Evolutionary conservation across 2,888 invertebrate species (phyloP).

Genomic region (Drosophila longiperda): DNA sequence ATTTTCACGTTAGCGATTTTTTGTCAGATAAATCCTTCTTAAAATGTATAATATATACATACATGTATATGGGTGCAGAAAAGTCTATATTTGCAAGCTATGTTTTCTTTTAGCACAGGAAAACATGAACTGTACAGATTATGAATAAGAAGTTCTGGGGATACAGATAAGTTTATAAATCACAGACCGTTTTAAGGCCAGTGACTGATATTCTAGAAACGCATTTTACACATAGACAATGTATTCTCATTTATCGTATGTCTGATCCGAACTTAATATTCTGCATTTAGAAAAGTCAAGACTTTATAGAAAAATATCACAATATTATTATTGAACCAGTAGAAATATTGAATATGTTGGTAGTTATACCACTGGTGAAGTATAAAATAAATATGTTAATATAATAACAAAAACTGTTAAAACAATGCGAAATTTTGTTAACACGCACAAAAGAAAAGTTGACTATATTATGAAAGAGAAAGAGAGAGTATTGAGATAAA

Average conservation of each 20-base stretch:
- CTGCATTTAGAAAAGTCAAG: not conserved
- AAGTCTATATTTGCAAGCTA: not conserved
- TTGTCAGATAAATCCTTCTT: not conserved
- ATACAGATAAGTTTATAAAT: not conserved
- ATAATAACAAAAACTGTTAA: not conserved
- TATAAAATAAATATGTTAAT: not conserved
- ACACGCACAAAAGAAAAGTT: not conserved
- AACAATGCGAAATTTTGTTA: not conserved
- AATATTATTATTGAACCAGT: not conserved
- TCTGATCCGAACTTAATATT: not conserved
- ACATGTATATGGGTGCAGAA: not conserved
- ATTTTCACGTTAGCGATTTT: not conserved
- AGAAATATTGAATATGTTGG: not conserved
- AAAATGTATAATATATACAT: not conserved
- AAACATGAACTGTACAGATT: not conserved
- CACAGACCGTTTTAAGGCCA: not conserved
- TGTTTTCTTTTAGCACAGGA: not conserved
- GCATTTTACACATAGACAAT: not conserved
- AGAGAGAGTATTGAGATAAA: not conserved
- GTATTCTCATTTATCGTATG: not conserved
- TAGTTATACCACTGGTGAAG: not conserved
- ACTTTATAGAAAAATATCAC: not conserved
- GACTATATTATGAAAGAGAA: not conserved
- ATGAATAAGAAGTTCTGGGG: not conserved
- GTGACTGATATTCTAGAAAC: not conserved